phyloP scores from a whole-genome alignment of 1,140 invertebrate genomes.

The Caerostris extrusa region DNA sequence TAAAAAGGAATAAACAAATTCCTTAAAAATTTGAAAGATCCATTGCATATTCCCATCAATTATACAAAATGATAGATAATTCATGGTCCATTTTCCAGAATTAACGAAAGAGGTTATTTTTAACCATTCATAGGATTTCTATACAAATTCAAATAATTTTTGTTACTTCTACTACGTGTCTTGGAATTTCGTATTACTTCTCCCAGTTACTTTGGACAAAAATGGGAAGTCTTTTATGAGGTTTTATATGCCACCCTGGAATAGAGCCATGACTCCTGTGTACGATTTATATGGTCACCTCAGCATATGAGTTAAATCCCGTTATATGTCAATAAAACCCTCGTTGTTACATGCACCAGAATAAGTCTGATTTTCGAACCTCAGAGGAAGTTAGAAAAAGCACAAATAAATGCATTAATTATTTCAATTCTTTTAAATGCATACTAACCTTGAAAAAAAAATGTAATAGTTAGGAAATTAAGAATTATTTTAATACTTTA shows the following conservation, averaged over 20 bases:
- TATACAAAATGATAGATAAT: too few relatives aligned
- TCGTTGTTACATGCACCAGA: constrained; percentile 35
- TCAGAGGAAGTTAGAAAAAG: background rate
- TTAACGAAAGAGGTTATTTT: too few relatives aligned
- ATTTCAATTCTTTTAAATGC: too few relatives aligned
- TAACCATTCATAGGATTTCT: too few relatives aligned
- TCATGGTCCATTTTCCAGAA: too few relatives aligned
- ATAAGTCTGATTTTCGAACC: constrained; percentile 65
- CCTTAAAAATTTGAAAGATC: too few relatives aligned
- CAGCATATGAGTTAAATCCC: constrained; percentile 27
- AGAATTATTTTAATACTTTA: too few relatives aligned
- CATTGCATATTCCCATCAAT: too few relatives aligned
- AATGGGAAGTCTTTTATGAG: background rate
- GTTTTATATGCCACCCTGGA: background rate
- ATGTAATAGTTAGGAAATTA: too few relatives aligned
- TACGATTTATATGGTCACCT: constrained; percentile 23
- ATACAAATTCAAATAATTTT: too few relatives aligned
- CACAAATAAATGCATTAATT: constrained; percentile 69
- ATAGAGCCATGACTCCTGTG: background rate
- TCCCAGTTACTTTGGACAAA: background rate
- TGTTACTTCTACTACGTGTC: background rate
- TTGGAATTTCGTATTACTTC: background rate
- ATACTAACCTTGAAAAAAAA: too few relatives aligned
- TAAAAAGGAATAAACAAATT: too few relatives aligned
- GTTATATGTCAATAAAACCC: constrained; percentile 50